phyloP scores from a whole-genome alignment of 2,888 invertebrate species.

The Melolontha melolontha region DNA sequence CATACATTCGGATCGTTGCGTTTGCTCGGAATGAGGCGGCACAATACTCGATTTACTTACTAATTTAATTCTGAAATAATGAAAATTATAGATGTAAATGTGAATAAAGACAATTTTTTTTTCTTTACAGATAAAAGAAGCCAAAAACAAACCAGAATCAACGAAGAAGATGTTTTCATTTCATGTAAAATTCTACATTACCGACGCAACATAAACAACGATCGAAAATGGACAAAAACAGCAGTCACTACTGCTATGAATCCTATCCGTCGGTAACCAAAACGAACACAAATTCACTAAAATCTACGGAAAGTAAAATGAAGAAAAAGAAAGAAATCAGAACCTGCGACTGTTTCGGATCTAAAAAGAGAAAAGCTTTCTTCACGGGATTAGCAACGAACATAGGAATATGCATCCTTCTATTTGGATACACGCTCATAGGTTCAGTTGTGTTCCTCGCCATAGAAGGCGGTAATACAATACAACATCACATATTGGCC shows the following conservation, averaged over 20 bases:
- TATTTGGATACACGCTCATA: conserved; percentile 83
- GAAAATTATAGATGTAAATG: too few species aligned
- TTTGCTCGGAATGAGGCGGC: too few species aligned
- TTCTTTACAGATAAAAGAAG: too few species aligned
- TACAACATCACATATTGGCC: conserved; percentile 67
- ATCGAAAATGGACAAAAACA: conserved; percentile 59
- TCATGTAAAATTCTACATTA: background rate
- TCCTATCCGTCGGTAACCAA: conserved; percentile 63
- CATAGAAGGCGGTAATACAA: conserved; percentile 75
- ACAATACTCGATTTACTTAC: too few species aligned
- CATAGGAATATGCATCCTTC: conserved; percentile 83
- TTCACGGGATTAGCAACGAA: conserved; percentile 83
- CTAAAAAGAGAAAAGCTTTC: conserved; percentile 68
- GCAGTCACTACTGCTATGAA: conserved; percentile 63
- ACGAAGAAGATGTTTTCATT: background rate
- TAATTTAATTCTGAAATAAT: too few species aligned
- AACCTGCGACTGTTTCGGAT: conserved; percentile 60
- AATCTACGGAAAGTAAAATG: conserved; percentile 65
- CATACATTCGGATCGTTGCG: too few species aligned
- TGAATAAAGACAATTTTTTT: too few species aligned
- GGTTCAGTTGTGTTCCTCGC: conserved; percentile 86
- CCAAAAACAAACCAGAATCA: background rate
- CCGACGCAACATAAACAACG: background rate
- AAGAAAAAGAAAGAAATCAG: conserved; percentile 56
- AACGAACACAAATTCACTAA: conserved; percentile 58